Evolutionary conservation across 2,888 invertebrate species (phyloP).

Genomic region (Lepidocyrtinus sp.): DNA sequence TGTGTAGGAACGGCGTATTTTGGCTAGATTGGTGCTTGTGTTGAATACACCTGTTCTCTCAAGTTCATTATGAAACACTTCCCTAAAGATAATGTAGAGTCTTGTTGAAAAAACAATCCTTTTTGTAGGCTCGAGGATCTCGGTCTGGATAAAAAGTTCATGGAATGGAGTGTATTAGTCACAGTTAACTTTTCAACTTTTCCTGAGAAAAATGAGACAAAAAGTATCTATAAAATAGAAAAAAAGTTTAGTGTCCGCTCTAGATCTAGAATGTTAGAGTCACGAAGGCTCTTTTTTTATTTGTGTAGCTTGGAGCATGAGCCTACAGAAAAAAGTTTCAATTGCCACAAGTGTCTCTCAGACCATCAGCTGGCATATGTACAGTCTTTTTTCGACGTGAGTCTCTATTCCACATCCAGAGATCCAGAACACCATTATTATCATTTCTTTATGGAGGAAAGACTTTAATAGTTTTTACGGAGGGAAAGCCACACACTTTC

Average conservation of each 20-base stretch:
- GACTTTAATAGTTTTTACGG: background rate
- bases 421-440: background rate
- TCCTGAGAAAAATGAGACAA: background rate
- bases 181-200: constrained; percentile 7
- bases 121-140: background rate
- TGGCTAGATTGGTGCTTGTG: too few relatives aligned
- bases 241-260: too few relatives aligned
- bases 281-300: background rate
- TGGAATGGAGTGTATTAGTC: background rate
- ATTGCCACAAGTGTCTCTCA: constrained; percentile 5
- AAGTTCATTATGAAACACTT: background rate
- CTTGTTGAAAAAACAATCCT: constrained; percentile 1
- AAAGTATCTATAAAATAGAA: too few relatives aligned
- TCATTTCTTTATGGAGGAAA: background rate
- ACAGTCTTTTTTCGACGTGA: too few relatives aligned
- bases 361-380: background rate
- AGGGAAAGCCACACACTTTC: background rate
- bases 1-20: constrained; percentile 10
- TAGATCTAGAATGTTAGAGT: too few relatives aligned
- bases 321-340: background rate
- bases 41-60: background rate
- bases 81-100: background rate
- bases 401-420: background rate
- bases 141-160: background rate
- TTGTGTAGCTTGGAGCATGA: background rate